Base-by-base conservation (phyloP, 2,888 invertebrate species). In the Psylliodes chrysocephalus region DNA sequence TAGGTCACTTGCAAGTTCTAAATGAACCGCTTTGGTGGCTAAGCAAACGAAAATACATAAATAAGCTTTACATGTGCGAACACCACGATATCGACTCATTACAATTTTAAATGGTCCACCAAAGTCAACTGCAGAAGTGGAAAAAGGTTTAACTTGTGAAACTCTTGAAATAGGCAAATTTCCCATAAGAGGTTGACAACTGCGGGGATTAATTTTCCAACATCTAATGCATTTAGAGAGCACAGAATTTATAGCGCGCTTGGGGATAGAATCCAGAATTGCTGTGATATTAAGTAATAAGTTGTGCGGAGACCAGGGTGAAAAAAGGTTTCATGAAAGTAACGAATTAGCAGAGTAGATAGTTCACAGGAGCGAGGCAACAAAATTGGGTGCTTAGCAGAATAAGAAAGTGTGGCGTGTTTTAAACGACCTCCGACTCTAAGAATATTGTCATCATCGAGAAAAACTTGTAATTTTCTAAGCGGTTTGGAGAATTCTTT, bases 401-500 rank as follows among this genome's bases (percentile, higher is more conserved):
- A 59, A 52, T 40, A 52, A 30, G 22, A 10, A 15, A 70, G 22
- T 17, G 15, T 1, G 1, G 66, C 63, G 25, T 66, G 47, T 22
- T 52, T 8, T 17, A 68, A 25, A 14, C 70, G 47, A 12, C 68
- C 66, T n/a, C 68, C 68, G 6, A 68, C 68, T n/a, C 66, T 8
- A 4, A 68, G 42, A 7, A 60, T 14, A 12, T 56, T 60, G 4
- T 4, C 1, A 33, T 52, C 30, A 15, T 62, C 44, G 1, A 56
- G 25, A 44, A 56, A 52, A 42, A 30, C 28, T 22, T 30, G 7
- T 7, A 56, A 33, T 40, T 61, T 61, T 17, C 56, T 10, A 17
- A 57, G 8, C 4, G 46, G 49, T 14, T 28, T 35, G 8, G 40
- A 59, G 14, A 59, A 40, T 25, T 19, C 14, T 35, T 40, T 30